phyloP scores from a whole-genome alignment of 2,113 vertebrate genomes.

The Pterocles gutturalis region DNA sequence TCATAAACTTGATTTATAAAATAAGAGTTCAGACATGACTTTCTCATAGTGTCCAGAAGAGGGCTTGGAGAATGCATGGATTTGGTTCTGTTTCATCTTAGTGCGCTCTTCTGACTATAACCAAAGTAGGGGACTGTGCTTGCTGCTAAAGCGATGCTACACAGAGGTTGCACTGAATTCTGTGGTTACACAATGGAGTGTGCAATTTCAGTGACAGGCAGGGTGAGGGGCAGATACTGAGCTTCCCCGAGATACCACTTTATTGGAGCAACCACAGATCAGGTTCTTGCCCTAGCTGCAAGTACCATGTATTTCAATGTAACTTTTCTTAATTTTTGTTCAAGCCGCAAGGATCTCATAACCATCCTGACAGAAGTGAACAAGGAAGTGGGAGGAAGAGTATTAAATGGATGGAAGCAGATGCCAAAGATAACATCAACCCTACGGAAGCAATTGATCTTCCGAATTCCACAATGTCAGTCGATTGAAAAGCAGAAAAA shows the following conservation, averaged over 20 bases:
- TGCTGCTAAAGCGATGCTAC: background rate
- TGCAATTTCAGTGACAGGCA: background rate
- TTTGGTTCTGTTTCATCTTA: background rate
- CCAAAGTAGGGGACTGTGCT: background rate
- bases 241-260: background rate
- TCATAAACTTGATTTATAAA: background rate
- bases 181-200: background rate
- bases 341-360: background rate
- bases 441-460: constrained; percentile 33
- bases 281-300: background rate
- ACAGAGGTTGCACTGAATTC: background rate
- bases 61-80: background rate
- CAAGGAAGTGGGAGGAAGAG: background rate
- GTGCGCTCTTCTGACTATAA: background rate
- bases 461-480: background rate
- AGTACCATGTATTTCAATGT: background rate
- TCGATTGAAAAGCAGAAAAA: background rate
- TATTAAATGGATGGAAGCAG: background rate
- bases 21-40: background rate
- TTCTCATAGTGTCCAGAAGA: background rate
- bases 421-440: constrained; percentile 62
- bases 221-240: background rate
- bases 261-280: background rate
- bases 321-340: background rate
- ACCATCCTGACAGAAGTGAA: constrained; percentile 65